These are phyloP conservation scores for Pemphigus obesinymphae DNA, from an alignment of 1,140 invertebrate genomes.

Conservation along the genomic window DNA sequence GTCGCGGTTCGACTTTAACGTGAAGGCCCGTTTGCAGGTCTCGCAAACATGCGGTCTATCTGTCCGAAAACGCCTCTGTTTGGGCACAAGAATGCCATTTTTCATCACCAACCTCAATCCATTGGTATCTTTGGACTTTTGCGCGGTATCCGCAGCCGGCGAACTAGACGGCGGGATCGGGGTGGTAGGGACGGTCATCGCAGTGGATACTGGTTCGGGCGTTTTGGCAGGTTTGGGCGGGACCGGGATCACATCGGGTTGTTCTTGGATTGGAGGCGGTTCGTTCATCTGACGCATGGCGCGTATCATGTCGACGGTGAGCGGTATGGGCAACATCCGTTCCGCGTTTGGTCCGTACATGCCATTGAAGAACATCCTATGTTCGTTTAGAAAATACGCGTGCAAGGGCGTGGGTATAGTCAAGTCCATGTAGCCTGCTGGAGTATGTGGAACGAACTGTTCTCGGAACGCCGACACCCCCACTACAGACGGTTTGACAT, in stretches of 20 bases:
- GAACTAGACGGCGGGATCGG: neutral
- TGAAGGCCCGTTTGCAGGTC: constrained; percentile 82
- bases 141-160: neutral
- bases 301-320: constrained; percentile 43
- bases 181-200: neutral
- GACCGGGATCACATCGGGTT: neutral
- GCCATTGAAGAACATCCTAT: constrained; percentile 30
- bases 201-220: neutral
- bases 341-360: constrained; percentile 22
- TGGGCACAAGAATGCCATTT: constrained; percentile 80
- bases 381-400: constrained; percentile 30
- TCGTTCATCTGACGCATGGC: constrained; percentile 43
- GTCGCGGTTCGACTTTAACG: constrained; percentile 87
- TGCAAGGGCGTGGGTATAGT: constrained; percentile 11
- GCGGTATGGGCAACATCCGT: constrained; percentile 39
- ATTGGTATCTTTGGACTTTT: constrained; percentile 50
- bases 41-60: constrained; percentile 84
- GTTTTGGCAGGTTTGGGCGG: neutral
- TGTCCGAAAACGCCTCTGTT: constrained; percentile 83
- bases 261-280: neutral
- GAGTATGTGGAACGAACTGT: constrained; percentile 52
- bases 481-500: neutral
- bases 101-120: constrained; percentile 80
- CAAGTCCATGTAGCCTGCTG: neutral
- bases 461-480: constrained; percentile 44